Conservation (phyloP, 2,113 vertebrate species). For the Gobiocypris rarus region DNA sequence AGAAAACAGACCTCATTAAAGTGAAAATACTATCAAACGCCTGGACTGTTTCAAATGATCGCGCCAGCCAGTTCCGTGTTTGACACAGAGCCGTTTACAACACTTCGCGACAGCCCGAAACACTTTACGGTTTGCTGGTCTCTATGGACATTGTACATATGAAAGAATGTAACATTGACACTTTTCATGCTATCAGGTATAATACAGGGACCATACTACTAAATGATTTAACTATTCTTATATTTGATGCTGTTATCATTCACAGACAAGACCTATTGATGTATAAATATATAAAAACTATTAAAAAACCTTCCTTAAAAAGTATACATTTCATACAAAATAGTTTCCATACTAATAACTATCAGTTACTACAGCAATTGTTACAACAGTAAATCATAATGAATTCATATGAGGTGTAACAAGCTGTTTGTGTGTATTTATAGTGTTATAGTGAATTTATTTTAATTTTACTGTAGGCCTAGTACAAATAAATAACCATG, state of each 20-base stretch:
- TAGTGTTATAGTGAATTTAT: too few species aligned
- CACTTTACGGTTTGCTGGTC: constrained; percentile 48
- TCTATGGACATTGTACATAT: background rate
- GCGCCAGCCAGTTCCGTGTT: constrained; percentile 74
- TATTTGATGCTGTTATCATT: background rate
- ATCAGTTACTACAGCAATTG: background rate
- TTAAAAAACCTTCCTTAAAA: background rate
- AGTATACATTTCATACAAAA: background rate
- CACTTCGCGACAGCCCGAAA: constrained; percentile 59
- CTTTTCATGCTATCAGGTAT: background rate
- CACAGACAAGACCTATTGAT: background rate
- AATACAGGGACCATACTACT: background rate
- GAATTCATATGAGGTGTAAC: too few species aligned
- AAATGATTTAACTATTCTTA: background rate
- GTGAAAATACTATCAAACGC: background rate
- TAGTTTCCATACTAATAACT: background rate
- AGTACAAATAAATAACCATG: too few species aligned
- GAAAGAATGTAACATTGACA: background rate
- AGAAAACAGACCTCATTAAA: background rate
- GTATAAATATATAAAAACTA: background rate
- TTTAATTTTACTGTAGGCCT: too few species aligned
- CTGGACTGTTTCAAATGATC: constrained; percentile 72
- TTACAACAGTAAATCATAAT: background rate
- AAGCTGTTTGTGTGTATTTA: background rate
- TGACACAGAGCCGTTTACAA: constrained; percentile 46